Evolutionary conservation across 2,888 invertebrate species (phyloP), one percentile per base, ranked within the genome.

Genomic region (Rutpela maculata): DNA sequence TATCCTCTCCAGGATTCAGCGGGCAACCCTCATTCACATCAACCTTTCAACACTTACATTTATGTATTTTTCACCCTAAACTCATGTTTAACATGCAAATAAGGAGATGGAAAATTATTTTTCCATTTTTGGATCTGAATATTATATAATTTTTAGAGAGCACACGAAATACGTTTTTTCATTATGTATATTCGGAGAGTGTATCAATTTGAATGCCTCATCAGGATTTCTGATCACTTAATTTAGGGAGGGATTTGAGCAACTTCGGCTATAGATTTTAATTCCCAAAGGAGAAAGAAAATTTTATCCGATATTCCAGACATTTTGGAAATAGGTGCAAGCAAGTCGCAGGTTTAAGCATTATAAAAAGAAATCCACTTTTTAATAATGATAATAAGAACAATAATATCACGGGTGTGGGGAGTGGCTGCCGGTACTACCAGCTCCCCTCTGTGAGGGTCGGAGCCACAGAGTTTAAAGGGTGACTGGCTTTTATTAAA

Each of bases 1-100:
- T 85, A 85, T 85, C 83, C 82, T 75, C 65, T 77, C 74, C 74
- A 78, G 76, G 59, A 65, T 66, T 68, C 67, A 55, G 63, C 62
- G 11, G 15, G 9, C 59, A 56, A 69, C 70, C 70, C 62, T 62
- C 50, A 70, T 43, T 43, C 63, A 59, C 38, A 70, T 70, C 76
- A 55, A 71, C 77, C 77, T 75, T 78, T 77, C 75, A 70, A 62
- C 75, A 65, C 69, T 78, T 76, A 69, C 76, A 78, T 77, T 78
- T 73, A 73, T 73, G 31, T 73, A 73, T 73, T 72, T 72, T 73
- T 73, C 73, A 56, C 35, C 73, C 18, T 38, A 65, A 73, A 65
- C 26, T 63, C 57, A 22, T 65, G 65, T 38, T 73, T 65, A 63
- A 73, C 60, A 73, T 73, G 73, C 65, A 73, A 73, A 73, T 65